Conservation (phyloP, 1,140 invertebrate species). For the Ceratina japonica region DNA sequence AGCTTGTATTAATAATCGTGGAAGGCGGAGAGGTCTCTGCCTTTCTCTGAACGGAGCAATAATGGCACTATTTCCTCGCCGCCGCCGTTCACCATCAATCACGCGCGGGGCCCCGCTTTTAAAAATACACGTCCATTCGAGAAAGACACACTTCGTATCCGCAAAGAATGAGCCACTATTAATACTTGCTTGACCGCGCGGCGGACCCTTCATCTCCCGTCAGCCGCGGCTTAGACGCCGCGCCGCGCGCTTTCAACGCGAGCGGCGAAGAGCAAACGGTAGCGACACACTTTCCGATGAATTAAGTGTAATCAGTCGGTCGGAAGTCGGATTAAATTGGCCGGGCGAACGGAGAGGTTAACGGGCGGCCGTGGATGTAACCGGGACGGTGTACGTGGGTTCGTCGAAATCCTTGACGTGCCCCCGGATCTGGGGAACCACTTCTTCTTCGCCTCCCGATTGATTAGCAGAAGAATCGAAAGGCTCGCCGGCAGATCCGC, state of each 20-base stretch:
- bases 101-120: background rate
- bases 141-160: background rate
- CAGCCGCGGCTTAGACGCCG: background rate
- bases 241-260: background rate
- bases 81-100: background rate
- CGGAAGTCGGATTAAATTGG: constrained; percentile 44
- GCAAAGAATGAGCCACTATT: constrained; percentile 4
- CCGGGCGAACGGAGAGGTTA: constrained; percentile 43
- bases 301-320: constrained; percentile 28
- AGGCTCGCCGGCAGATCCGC: background rate
- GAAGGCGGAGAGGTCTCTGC: background rate
- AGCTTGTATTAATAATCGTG: background rate
- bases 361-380: constrained; percentile 37
- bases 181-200: background rate
- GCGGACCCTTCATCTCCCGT: constrained; percentile 9
- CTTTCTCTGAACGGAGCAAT: background rate
- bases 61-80: background rate
- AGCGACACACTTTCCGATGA: constrained; percentile 51
- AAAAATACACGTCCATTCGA: constrained; percentile 2
- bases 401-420: constrained; percentile 63
- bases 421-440: constrained; percentile 60
- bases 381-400: constrained; percentile 17
- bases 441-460: constrained; percentile 36
- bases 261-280: background rate
- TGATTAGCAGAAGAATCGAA: constrained; percentile 54